A percentile compares a stretch with the other conserved stretches of the same genome.
Conservation (phyloP, 2,888 invertebrate species). For the Epinotia brunnichana region DNA sequence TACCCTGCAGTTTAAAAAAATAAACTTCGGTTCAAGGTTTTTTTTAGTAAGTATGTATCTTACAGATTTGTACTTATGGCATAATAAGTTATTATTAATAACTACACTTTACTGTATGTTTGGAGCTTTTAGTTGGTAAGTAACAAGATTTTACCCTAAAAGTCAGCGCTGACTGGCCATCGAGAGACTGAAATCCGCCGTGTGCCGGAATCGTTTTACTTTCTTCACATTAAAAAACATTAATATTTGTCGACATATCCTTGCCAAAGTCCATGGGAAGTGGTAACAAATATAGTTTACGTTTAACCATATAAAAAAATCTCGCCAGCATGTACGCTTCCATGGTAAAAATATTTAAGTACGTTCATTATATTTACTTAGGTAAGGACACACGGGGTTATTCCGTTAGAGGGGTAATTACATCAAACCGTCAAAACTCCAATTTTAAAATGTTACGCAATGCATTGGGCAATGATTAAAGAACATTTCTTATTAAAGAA, state of each 20-base stretch:
- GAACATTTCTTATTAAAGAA: background rate
- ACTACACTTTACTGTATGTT: too few relatives aligned
- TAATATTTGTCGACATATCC: conserved; percentile 1
- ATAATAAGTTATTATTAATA: too few relatives aligned
- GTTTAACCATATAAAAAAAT: background rate
- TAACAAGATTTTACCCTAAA: too few relatives aligned
- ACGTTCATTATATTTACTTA: background rate
- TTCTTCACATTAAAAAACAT: conserved; percentile 4
- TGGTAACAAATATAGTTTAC: conserved; percentile 1
- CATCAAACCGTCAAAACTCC: too few relatives aligned
- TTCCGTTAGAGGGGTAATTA: too few relatives aligned
- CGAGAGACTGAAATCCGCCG: background rate
- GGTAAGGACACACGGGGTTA: too few relatives aligned
- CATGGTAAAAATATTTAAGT: background rate
- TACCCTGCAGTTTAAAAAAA: too few relatives aligned
- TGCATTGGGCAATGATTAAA: too few relatives aligned
- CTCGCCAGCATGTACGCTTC: background rate
- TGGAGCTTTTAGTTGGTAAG: too few relatives aligned
- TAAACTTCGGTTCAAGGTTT: background rate
- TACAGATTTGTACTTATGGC: conserved; percentile 10
- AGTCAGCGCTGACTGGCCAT: background rate
- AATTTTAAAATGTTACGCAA: too few relatives aligned
- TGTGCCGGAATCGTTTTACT: background rate
- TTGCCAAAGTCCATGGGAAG: conserved; percentile 1
- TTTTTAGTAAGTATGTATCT: background rate